Percentiles rank a stretch among this genome's conserved stretches.
Conservation (phyloP, 2,888 invertebrate genomes). For the Reticulitermes lucifugus region DNA sequence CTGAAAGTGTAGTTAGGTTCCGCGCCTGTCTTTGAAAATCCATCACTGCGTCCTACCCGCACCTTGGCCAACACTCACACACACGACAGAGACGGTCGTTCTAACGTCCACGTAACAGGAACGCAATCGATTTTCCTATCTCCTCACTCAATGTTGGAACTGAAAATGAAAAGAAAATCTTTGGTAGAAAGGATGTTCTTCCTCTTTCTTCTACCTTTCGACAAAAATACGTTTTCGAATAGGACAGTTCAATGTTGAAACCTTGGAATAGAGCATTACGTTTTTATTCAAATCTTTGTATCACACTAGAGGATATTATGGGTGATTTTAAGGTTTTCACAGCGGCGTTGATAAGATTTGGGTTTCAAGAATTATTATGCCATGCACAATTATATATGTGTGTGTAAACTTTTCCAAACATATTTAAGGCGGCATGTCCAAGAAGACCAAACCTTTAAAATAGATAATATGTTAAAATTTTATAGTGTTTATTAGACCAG, state of each 20-base stretch:
- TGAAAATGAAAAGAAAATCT: not conserved
- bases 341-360: too few relatives aligned
- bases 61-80: not conserved
- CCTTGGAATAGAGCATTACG: not conserved
- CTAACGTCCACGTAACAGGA: not conserved
- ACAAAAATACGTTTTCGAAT: not conserved
- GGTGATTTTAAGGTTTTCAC: too few relatives aligned
- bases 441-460: too few relatives aligned
- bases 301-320: too few relatives aligned
- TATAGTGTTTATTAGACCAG: not conserved
- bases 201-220: not conserved
- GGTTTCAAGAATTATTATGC: too few relatives aligned
- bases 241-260: not conserved
- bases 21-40: not conserved
- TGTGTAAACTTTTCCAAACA: not conserved
- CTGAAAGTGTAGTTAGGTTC: too few relatives aligned
- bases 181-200: not conserved
- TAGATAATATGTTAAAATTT: not conserved
- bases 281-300: not conserved
- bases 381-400: too few relatives aligned
- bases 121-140: not conserved
- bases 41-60: not conserved
- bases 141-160: not conserved
- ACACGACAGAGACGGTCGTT: not conserved
- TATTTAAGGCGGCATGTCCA: not conserved